Evolutionary conservation across 92 coral and sea anemone species (phyloP).

Genomic region (Isaurus tuberculatus): DNA sequence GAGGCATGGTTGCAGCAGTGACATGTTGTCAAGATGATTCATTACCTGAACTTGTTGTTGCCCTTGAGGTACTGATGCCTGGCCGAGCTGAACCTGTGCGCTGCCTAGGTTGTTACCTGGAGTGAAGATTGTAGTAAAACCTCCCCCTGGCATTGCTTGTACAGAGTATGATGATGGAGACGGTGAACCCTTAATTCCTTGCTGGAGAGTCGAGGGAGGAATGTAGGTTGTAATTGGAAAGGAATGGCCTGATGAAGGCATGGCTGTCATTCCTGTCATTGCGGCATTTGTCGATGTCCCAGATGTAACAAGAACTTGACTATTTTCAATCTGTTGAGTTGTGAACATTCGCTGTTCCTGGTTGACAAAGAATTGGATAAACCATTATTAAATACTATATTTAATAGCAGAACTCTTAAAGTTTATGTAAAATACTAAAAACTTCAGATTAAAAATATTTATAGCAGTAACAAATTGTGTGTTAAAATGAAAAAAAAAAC

Average conservation of each 20-base stretch:
- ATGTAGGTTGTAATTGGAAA: slow-evolving; percentile 98
- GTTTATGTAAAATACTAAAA: too few species aligned
- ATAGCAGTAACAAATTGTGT: too few species aligned
- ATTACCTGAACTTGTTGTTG: slow-evolving; percentile 77
- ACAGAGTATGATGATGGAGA: slow-evolving; percentile 88
- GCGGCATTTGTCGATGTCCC: slow-evolving; percentile 64
- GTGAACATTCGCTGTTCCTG: slow-evolving; percentile 92
- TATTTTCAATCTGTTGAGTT: slow-evolving; percentile 89
- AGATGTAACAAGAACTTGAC: slow-evolving; percentile 70
- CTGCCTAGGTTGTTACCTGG: slow-evolving; percentile 82
- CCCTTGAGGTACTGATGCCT: slow-evolving; percentile 68
- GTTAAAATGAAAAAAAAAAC: too few species aligned
- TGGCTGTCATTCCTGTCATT: slow-evolving; percentile 97
- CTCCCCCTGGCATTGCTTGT: slow-evolving; percentile 98
- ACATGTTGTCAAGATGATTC: slow-evolving; percentile 40
- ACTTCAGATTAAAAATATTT: too few species aligned
- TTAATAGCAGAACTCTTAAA: neutral
- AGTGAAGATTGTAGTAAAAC: slow-evolving; percentile 93
- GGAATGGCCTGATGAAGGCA: slow-evolving; percentile 91
- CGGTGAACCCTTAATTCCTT: slow-evolving; percentile 68
- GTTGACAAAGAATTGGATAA: slow-evolving; percentile 39
- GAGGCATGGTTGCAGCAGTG: slow-evolving; percentile 48
- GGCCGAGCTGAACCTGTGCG: slow-evolving; percentile 82
- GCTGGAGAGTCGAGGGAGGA: slow-evolving; percentile 84
- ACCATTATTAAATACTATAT: too few species aligned